phyloP scores from a whole-genome alignment of 2,888 invertebrate genomes.

The Erynnis tages region DNA sequence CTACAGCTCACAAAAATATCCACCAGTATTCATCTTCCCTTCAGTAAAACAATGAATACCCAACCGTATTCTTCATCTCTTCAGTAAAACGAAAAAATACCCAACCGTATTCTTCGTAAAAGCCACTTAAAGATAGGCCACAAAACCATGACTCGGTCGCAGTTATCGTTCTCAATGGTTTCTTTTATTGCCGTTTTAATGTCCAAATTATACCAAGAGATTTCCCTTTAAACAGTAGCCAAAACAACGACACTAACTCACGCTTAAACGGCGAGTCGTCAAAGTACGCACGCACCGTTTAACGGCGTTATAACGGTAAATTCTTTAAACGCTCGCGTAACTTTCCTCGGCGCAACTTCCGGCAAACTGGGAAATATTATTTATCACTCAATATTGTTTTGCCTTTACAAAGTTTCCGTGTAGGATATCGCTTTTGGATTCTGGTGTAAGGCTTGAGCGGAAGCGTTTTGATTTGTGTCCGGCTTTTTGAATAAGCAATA shows the following conservation, averaged over 20 bases:
- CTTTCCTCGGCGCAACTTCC: conserved; percentile 17
- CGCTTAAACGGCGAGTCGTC: conserved; percentile 7
- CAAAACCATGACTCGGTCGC: background rate
- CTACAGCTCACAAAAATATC: too few relatives aligned
- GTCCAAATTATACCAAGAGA: conserved; percentile 21
- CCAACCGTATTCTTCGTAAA: background rate
- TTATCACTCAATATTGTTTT: conserved; percentile 35
- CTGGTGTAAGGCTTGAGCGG: conserved; percentile 22
- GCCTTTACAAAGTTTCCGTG: conserved; percentile 28
- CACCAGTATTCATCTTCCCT: too few relatives aligned
- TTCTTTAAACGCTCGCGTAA: conserved; percentile 26
- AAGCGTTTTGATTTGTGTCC: too few relatives aligned
- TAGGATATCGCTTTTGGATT: conserved; percentile 4
- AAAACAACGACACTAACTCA: conserved; percentile 13
- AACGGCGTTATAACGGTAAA: conserved; percentile 23
- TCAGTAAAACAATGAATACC: too few relatives aligned
- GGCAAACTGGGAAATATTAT: conserved; percentile 27
- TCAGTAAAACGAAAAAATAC: background rate
- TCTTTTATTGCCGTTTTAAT: conserved; percentile 18
- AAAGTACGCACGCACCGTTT: conserved; percentile 18
- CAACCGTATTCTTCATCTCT: background rate
- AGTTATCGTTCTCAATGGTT: conserved; percentile 5
- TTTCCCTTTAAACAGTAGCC: conserved; percentile 13
- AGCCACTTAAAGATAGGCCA: background rate
- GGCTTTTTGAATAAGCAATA: too few relatives aligned